These are phyloP conservation scores for Nilaparvata lugens DNA, from an alignment of 1,140 invertebrate genomes.

Conservation along the genomic window DNA sequence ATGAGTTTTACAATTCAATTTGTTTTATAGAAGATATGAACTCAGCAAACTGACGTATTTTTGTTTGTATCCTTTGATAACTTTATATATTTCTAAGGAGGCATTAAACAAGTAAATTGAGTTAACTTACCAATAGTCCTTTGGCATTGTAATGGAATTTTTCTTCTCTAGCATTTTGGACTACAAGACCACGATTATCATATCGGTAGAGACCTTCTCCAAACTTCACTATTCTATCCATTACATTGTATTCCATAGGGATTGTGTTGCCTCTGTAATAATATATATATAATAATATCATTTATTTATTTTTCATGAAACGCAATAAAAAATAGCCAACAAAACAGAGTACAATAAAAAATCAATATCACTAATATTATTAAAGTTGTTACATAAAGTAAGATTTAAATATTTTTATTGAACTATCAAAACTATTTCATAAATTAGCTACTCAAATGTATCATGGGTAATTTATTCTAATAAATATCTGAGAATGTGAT, in stretches of 20 bases:
- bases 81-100: too few species aligned
- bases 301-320: not conserved
- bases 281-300: not conserved
- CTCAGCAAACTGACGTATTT: too few species aligned
- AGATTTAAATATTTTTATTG: too few species aligned
- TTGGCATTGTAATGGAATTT: conserved; percentile 89
- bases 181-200: conserved; percentile 79
- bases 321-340: not conserved
- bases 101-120: too few species aligned
- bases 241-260: conserved; percentile 81
- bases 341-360: not conserved
- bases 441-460: too few species aligned
- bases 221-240: conserved; percentile 84
- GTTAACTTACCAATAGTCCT: conserved; percentile 53
- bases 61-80: too few species aligned
- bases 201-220: conserved; percentile 84
- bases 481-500: too few species aligned
- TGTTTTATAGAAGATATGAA: too few species aligned
- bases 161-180: conserved; percentile 86
- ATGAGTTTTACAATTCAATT: too few species aligned
- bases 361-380: not conserved
- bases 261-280: conserved; percentile 68
- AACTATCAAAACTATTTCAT: too few species aligned
- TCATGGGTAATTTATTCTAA: too few species aligned
- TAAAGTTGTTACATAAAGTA: too few species aligned